Evolutionary conservation across 2,797 vertebrate species (phyloP).

Genomic region (Antrozous pallidus): DNA sequence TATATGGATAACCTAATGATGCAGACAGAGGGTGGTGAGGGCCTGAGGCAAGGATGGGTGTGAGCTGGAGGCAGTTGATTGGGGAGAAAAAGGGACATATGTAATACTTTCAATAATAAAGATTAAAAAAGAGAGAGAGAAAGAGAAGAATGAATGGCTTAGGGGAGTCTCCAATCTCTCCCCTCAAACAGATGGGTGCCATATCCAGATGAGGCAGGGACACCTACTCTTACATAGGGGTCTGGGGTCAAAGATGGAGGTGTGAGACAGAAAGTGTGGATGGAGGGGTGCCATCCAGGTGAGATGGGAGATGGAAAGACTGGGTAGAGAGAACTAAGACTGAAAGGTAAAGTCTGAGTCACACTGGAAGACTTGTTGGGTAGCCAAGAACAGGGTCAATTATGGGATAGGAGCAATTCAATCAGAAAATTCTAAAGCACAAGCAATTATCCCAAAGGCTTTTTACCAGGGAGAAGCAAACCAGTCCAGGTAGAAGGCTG

Average conservation of each 20-base stretch:
- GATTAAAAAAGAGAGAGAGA: too few relatives aligned
- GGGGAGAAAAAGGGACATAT: too few relatives aligned
- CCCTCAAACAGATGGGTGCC: fast-evolving
- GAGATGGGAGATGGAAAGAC: background rate
- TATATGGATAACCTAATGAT: too few relatives aligned
- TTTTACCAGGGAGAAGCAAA: background rate
- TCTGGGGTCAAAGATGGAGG: background rate
- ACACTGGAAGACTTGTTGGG: fast-evolving
- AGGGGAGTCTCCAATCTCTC: background rate
- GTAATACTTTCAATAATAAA: too few relatives aligned
- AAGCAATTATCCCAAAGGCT: background rate
- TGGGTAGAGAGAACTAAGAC: too few relatives aligned
- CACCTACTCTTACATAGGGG: too few relatives aligned
- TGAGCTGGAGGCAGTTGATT: too few relatives aligned
- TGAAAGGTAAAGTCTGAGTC: background rate
- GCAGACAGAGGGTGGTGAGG: too few relatives aligned
- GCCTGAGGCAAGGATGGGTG: too few relatives aligned
- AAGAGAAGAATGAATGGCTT: too few relatives aligned
- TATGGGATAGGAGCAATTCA: background rate
- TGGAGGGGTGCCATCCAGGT: too few relatives aligned
- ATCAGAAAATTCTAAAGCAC: background rate
- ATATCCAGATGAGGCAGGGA: background rate
- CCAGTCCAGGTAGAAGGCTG: background rate
- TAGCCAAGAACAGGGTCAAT: background rate
- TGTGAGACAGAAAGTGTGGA: background rate